Evolutionary conservation across 2,797 vertebrate species (phyloP), one percentile per base, ranked within the genome.

Genomic region (Lepidocolaptes lacrymiger): DNA sequence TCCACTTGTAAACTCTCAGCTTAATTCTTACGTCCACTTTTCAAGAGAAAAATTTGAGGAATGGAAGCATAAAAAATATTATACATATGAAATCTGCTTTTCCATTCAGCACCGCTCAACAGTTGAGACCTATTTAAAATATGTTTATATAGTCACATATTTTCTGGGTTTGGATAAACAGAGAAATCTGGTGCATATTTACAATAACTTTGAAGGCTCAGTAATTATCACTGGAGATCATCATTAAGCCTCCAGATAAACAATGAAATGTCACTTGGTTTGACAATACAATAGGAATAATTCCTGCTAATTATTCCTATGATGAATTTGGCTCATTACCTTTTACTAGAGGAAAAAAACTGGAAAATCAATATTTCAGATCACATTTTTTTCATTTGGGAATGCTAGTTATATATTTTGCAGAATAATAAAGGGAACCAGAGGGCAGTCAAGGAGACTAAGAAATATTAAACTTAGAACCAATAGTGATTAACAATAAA

Each of bases 271-370:
- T 66, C 56, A 89, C 71, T 93, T 88, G 67, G 22, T 83, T 88
- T 94, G 51, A 67, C 46, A 93, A 52, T 46, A 62, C 24, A 72
- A 78, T 64, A 66, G 51, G 54, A 89, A 90, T 86, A 93, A 93
- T 91, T 95, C 85, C 88, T 94, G n/a, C 74, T 95, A 76, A 75
- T 90, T 97, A 92, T 94, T 85, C 34, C 41, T 89, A 28, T 94
- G 91, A 93, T 90, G 34, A 68, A 85, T 88, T 95, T 77, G 30
- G 66, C 64, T 92, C 59, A 91, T 78, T 76, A 91, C 49, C 4
- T 83, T 92, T 67, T 91, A 74, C 55, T 93, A 55, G 58, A 85
- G 49, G 55, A 90, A 90, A 88, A 88, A 95, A 95, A 82, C 39
- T 76, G 80, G 88, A 92, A 88, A 95, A 69, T 86, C 51, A 88